Evolutionary conservation across 2,888 invertebrate genomes (phyloP).

Genomic region (Tenthredo amoena): DNA sequence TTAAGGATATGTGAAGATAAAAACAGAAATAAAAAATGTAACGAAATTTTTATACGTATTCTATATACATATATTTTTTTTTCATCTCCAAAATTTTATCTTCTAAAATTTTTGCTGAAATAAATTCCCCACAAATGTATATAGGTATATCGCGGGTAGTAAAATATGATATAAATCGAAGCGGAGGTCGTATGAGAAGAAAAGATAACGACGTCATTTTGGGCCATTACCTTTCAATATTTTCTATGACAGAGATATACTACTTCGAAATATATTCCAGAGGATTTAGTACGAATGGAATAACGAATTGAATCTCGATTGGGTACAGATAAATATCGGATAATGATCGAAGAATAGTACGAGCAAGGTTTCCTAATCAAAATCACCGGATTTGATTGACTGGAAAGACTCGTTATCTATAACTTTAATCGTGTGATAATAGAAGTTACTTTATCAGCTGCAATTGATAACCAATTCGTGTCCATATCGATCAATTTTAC

Average conservation of each 20-base stretch:
- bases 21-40: background rate
- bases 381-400: background rate
- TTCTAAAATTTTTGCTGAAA: background rate
- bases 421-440: too few species aligned
- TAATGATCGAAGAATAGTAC: background rate
- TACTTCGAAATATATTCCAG: background rate
- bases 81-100: background rate
- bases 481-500: background rate
- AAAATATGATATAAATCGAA: background rate
- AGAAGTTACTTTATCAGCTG: background rate
- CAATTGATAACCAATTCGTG: background rate
- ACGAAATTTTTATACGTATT: background rate
- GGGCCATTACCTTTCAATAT: constrained; percentile 62
- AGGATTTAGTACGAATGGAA: background rate
- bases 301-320: background rate
- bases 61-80: background rate
- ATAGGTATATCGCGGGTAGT: background rate
- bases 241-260: constrained; percentile 51
- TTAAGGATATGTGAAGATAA: background rate
- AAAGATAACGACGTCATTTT: constrained; percentile 8
- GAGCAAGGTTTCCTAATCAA: background rate
- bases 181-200: background rate
- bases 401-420: background rate
- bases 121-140: background rate
- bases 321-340: background rate